Base-by-base conservation (phyloP, 2,888 invertebrate species). In the Pseudolycoriella hygida region DNA sequence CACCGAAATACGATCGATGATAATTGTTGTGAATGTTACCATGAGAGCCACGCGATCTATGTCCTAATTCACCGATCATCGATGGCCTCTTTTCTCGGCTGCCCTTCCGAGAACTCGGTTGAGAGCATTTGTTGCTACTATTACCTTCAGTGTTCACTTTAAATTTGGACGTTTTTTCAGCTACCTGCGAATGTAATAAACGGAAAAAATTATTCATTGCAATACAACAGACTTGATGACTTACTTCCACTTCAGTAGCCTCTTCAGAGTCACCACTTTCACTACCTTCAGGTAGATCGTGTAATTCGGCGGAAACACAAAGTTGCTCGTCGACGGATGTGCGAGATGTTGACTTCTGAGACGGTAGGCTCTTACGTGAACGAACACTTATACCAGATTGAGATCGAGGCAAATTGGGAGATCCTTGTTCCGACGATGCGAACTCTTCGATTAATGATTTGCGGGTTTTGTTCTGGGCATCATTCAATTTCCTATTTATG, bases 151-250 rank as follows among this genome's bases (percentile, higher is more conserved):
- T 80, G 31, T 80, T 78, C 51, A 81, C 81, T 60, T 80, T 81
- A 58, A 81, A 81, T 57, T 80, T 80, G 34, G 80, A 69, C 2
- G 81, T 73, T 57, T 78, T 78, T 58, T 82, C 82, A 49, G 80
- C 70, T 25, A 72, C 70, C 56, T 71, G 48, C 2, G 50, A 53
- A n/a, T 10, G 25, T 6, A 42, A 20, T 25, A 17, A 38, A 40
- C 5, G 3, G 3, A 2, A 20, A 19, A 39, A 39, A 14, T 39
- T 17, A n/a, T n/a, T n/a, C n/a, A n/a, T n/a, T n/a, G n/a, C n/a
- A n/a, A n/a, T n/a, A n/a, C n/a, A n/a, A n/a, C 19, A 40, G 17
- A 14, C 14, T 12, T 14, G 15, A 30, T 11, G 42, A 61, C 62
- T 79, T 49, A 80, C 75, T 60, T 79, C 79, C 40, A 78, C 79